Conservation (phyloP, 2,888 invertebrate species). For the Nymphalis c-album region DNA sequence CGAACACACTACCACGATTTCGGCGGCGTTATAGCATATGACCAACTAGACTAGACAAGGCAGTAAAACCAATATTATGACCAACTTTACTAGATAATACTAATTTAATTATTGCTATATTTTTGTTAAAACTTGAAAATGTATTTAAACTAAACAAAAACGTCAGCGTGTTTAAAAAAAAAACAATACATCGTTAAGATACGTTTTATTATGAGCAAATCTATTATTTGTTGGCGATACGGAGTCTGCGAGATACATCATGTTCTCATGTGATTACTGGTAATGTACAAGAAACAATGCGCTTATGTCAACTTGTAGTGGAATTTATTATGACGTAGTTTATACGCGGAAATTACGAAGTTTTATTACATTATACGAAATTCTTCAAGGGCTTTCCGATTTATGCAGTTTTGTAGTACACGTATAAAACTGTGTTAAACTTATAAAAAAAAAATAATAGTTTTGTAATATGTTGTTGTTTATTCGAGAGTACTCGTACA, state of each 20-base stretch:
- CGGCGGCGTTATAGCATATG: too few species aligned
- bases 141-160: not conserved
- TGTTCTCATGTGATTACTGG: not conserved
- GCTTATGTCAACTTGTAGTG: not conserved
- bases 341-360: not conserved
- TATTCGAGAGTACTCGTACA: too few species aligned
- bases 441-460: too few species aligned
- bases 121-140: not conserved
- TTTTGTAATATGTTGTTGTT: too few species aligned
- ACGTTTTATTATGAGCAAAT: not conserved
- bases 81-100: not conserved
- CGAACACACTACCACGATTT: too few species aligned
- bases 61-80: too few species aligned
- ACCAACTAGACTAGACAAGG: too few species aligned
- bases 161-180: not conserved
- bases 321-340: not conserved
- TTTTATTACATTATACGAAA: not conserved
- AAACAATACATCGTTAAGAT: conserved; percentile 5
- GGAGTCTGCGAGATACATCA: conserved; percentile 2
- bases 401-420: not conserved
- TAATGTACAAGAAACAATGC: conserved; percentile 1
- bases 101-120: not conserved
- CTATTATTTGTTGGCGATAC: not conserved
- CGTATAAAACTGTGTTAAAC: too few species aligned
- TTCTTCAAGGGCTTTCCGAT: not conserved